Percentiles rank a stretch among this genome's conserved stretches.
Conservation (phyloP, 2,113 vertebrate species). For the Tyrannus savana region DNA sequence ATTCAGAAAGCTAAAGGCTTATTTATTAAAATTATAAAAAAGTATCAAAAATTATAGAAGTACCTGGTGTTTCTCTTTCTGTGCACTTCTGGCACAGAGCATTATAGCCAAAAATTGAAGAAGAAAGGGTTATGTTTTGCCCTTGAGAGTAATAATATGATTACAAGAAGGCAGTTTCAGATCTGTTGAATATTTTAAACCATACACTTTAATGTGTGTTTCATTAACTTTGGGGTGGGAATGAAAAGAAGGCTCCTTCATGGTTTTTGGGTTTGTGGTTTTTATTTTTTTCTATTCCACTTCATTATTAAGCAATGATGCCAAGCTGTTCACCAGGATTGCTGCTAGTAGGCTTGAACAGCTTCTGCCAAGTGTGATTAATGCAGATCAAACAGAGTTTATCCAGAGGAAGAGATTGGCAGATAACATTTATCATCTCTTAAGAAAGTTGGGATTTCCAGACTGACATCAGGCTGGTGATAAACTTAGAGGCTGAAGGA, state of each 20-base stretch:
- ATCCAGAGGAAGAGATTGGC: constrained; percentile 75
- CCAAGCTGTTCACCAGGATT: constrained; percentile 73
- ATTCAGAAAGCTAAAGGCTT: not conserved
- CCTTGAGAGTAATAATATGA: constrained; percentile 8
- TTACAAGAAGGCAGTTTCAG: not conserved
- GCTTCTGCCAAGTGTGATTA: constrained; percentile 78
- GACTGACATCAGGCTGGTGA: constrained; percentile 56
- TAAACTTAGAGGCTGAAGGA: constrained; percentile 61
- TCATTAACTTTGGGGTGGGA: constrained; percentile 50
- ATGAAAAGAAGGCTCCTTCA: constrained; percentile 61
- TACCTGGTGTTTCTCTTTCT: not conserved
- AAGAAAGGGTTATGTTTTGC: not conserved
- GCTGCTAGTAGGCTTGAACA: constrained; percentile 70
- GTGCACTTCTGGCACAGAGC: not conserved
- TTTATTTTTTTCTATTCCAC: constrained; percentile 53
- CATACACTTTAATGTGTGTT: constrained; percentile 56
- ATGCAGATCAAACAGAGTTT: constrained; percentile 78
- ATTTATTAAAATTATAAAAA: not conserved
- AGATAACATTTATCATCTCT: constrained; percentile 80
- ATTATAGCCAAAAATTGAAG: not conserved
- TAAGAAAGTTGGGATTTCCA: constrained; percentile 72
- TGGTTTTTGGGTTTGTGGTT: not conserved
- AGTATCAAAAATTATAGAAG: not conserved
- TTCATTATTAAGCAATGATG: constrained; percentile 75
- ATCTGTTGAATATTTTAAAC: constrained; percentile 46